Evolutionary conservation across 2,113 vertebrate species (phyloP).

Genomic region (Eulemur rufifrons): DNA sequence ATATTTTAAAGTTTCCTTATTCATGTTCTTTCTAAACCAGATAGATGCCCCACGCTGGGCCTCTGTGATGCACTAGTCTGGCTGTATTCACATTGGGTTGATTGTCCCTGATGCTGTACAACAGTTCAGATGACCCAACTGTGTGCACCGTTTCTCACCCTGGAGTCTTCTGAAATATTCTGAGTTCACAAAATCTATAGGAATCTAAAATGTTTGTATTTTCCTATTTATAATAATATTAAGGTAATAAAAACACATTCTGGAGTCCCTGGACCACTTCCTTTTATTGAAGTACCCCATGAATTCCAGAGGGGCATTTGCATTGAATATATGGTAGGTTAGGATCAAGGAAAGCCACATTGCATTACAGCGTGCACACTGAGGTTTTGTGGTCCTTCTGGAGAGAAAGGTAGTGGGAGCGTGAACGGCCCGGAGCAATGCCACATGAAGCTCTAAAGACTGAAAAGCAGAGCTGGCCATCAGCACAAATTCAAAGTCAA

Average conservation of each 20-base stretch:
- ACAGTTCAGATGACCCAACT: neutral
- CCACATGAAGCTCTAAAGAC: neutral
- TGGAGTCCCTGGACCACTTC: neutral
- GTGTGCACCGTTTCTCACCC: neutral
- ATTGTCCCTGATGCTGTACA: neutral
- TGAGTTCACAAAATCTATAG: neutral
- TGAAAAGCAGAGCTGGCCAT: neutral
- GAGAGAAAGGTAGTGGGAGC: neutral
- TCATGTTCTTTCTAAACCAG: neutral
- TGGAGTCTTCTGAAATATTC: neutral
- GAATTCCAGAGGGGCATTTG: neutral
- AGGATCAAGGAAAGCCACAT: neutral
- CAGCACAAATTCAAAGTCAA: neutral
- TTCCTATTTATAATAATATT: conserved; percentile 2
- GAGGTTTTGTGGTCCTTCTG: neutral
- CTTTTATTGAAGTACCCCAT: neutral
- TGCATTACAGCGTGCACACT: neutral
- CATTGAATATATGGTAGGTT: neutral
- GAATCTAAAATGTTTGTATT: neutral
- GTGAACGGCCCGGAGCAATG: neutral
- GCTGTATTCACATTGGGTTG: neutral
- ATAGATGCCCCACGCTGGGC: neutral
- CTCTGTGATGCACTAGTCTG: neutral
- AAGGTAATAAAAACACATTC: neutral
- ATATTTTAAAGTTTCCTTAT: neutral